Evolutionary conservation across 1,140 invertebrate genomes (phyloP).

Genomic region (Plectus sambesii): DNA sequence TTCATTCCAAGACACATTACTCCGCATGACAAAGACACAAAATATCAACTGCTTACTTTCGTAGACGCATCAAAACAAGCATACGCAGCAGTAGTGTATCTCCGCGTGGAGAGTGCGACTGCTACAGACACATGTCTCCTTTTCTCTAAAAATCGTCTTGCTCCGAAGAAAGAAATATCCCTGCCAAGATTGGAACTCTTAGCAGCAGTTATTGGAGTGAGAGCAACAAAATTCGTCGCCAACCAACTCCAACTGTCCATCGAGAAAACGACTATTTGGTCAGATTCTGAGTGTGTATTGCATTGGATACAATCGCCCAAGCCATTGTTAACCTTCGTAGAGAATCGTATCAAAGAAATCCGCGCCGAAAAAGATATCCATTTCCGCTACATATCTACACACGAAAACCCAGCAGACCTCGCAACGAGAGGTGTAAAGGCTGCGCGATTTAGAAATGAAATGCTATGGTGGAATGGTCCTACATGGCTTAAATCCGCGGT

Average conservation of each 20-base stretch:
- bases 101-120: constrained; percentile 15
- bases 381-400: constrained; percentile 8
- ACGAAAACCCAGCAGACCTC: constrained; percentile 9
- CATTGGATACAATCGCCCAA: no score
- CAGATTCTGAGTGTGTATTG: no score
- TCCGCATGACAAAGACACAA: not conserved
- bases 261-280: not conserved
- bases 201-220: constrained; percentile 39
- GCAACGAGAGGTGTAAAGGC: constrained; percentile 7
- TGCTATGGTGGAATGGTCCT: constrained; percentile 6
- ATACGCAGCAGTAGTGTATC: constrained; percentile 40
- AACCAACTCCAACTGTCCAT: not conserved
- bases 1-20: not conserved
- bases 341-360: no score
- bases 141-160: constrained; percentile 39
- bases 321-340: no score
- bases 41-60: constrained; percentile 22
- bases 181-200: constrained; percentile 45
- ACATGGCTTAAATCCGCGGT: not conserved
- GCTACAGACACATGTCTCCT: constrained; percentile 26
- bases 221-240: constrained; percentile 21
- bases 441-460: not conserved
- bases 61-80: constrained; percentile 41
- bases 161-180: constrained; percentile 37
- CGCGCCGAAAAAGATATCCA: not conserved